phyloP scores from a whole-genome alignment of 2,113 vertebrate genomes.

The Mugil cephalus region DNA sequence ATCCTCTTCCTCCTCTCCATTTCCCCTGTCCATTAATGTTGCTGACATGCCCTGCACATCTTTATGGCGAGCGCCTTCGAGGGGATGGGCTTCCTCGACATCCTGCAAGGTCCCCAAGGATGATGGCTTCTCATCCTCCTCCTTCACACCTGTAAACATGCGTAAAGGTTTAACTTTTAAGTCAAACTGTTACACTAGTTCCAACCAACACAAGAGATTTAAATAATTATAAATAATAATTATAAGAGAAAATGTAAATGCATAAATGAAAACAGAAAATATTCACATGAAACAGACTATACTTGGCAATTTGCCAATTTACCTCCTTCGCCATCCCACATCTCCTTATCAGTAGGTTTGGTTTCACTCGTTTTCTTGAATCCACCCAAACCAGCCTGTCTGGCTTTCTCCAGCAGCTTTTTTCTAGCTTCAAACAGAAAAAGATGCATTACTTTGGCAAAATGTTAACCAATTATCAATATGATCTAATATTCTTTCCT shows the following conservation, averaged over 20 bases:
- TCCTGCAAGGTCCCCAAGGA: constrained; percentile 81
- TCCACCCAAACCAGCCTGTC: constrained; percentile 80
- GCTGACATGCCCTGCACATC: constrained; percentile 69
- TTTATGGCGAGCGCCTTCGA: constrained; percentile 60
- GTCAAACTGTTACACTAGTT: not conserved
- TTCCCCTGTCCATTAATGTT: constrained; percentile 54
- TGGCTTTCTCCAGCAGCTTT: constrained; percentile 80
- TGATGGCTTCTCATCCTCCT: constrained; percentile 83
- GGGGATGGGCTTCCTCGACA: constrained; percentile 81
- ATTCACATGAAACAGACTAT: not conserved
- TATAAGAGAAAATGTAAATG: too few relatives aligned
- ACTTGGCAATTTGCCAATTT: constrained; percentile 27
- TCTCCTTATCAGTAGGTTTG: constrained; percentile 83
- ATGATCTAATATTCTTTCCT: not conserved
- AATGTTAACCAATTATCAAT: not conserved
- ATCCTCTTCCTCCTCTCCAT: constrained; percentile 54
- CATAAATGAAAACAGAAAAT: not conserved
- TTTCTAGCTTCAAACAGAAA: constrained; percentile 74
- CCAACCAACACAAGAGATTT: not conserved
- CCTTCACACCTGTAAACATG: constrained; percentile 75
- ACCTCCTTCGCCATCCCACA: constrained; percentile 93
- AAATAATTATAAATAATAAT: too few relatives aligned
- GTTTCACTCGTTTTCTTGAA: constrained; percentile 81
- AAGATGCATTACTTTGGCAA: constrained; percentile 31
- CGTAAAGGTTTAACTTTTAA: not conserved